phyloP scores from a whole-genome alignment of 2,888 invertebrate genomes.

The Drosophila putrida region DNA sequence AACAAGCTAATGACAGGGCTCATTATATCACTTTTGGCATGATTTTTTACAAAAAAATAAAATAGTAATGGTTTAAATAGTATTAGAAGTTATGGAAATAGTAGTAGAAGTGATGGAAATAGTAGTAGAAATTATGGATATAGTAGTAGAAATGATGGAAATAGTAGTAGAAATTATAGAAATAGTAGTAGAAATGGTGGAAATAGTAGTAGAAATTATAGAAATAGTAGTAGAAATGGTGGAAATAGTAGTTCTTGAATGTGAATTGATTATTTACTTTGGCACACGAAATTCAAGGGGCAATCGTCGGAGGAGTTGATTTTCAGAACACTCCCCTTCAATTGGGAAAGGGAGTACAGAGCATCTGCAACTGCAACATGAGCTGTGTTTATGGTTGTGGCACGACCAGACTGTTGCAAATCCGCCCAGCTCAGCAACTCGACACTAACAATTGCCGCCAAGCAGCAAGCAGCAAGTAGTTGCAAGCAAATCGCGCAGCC shows the following conservation, averaged over 20 bases:
- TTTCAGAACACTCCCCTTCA: neutral
- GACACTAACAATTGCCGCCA: constrained; percentile 7
- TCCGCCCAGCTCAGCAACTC: constrained; percentile 2
- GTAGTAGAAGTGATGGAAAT: too few species aligned
- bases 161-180: too few species aligned
- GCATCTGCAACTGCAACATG: neutral
- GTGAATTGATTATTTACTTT: constrained; percentile 1
- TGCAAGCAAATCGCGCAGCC: constrained; percentile 36
- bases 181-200: too few species aligned
- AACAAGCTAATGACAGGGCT: constrained; percentile 72
- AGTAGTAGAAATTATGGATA: too few species aligned
- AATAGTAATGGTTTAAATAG: too few species aligned
- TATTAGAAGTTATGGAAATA: too few species aligned
- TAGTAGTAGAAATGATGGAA: too few species aligned
- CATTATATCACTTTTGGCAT: constrained; percentile 66
- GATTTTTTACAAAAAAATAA: too few species aligned
- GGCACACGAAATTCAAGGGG: neutral
- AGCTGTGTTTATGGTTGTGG: constrained; percentile 16
- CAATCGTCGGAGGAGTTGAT: constrained; percentile 8
- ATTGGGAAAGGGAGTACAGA: neutral
- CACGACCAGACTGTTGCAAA: constrained; percentile 17
- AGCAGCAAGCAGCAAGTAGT: constrained; percentile 14
- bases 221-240: too few species aligned
- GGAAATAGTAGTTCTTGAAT: neutral
- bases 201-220: too few species aligned